These are phyloP conservation scores for Perodicticus potto DNA, from an alignment of 2,797 vertebrate genomes.

Conservation along the genomic window DNA sequence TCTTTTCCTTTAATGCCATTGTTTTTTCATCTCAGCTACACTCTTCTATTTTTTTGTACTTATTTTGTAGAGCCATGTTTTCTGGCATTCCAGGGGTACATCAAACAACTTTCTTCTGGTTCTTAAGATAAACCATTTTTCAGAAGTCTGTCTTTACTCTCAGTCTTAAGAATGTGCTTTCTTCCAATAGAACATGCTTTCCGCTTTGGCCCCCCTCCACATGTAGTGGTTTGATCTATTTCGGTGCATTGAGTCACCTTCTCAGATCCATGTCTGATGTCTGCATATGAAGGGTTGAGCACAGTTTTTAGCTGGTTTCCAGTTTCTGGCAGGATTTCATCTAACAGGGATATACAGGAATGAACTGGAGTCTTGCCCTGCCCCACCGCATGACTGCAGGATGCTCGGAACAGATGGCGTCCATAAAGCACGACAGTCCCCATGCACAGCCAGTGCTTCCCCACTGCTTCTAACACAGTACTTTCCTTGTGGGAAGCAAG, in stretches of 20 bases:
- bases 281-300: background rate
- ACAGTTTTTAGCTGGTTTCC: background rate
- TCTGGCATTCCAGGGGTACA: background rate
- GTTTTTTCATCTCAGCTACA: background rate
- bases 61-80: background rate
- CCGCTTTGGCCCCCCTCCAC: background rate
- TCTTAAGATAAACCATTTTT: background rate
- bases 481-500: constrained; percentile 73
- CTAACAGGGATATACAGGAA: background rate
- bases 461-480: background rate
- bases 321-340: background rate
- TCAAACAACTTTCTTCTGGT: background rate
- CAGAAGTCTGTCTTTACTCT: background rate
- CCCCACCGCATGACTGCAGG: background rate
- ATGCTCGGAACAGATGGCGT: constrained; percentile 65
- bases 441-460: constrained; percentile 26
- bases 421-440: constrained; percentile 29
- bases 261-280: background rate
- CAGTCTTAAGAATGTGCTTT: background rate
- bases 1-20: background rate
- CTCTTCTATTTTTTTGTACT: background rate
- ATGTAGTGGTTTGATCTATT: too few relatives aligned
- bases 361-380: background rate
- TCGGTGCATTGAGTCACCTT: background rate
- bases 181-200: background rate